Conservation (phyloP, 2,888 invertebrate genomes). For the Pristionchus mayeri region DNA sequence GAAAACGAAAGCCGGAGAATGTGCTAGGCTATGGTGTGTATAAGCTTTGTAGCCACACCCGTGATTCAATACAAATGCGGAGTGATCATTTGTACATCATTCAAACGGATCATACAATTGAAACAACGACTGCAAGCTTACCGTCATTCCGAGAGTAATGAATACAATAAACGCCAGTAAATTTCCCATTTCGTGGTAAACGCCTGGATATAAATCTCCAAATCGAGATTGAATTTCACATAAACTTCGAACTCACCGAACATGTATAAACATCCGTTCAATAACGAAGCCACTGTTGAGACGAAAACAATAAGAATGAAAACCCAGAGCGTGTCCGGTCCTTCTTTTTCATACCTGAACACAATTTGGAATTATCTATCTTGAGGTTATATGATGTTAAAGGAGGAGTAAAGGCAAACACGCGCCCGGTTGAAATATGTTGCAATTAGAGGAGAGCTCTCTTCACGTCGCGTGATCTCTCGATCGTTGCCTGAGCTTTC, state of each 20-base stretch:
- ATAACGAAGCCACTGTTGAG: not conserved
- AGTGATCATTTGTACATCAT: too few species aligned
- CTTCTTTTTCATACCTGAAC: conserved; percentile 19
- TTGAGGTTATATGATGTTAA: too few species aligned
- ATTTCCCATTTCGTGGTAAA: not conserved
- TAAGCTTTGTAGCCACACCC: too few species aligned
- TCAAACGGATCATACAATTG: not conserved
- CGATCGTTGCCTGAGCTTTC: too few species aligned
- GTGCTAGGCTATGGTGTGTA: too few species aligned
- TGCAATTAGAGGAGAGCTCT: too few species aligned
- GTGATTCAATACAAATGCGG: too few species aligned
- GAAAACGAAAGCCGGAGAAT: not conserved
- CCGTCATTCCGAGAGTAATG: not conserved
- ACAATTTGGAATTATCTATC: too few species aligned
- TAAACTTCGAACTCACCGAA: not conserved
- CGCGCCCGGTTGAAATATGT: too few species aligned
- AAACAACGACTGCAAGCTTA: not conserved
- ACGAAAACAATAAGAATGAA: not conserved
- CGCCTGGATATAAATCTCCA: conserved; percentile 1
- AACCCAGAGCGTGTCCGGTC: not conserved
- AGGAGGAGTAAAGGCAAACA: too few species aligned
- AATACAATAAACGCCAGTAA: not conserved
- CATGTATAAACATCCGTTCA: not conserved
- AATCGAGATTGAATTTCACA: not conserved
- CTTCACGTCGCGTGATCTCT: too few species aligned